These are phyloP conservation scores for Lobophora halterata DNA, from an alignment of 2,888 invertebrate genomes.

Conservation along the genomic window DNA sequence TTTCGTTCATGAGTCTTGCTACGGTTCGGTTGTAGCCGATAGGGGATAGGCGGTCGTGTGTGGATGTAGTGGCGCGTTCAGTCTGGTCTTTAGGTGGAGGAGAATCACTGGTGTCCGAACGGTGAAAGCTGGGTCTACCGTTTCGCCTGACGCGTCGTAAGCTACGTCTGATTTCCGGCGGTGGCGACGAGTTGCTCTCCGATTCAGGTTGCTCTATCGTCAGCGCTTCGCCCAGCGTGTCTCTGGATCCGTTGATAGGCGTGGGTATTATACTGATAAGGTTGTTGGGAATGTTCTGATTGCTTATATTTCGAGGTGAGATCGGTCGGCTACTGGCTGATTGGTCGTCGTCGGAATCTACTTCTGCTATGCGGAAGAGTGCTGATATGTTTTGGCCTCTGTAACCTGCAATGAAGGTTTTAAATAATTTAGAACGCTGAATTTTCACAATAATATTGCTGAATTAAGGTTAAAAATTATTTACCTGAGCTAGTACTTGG, in stretches of 20 bases:
- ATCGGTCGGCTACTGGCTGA: constrained; percentile 64
- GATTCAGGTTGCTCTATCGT: constrained; percentile 52
- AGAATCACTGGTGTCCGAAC: constrained; percentile 69
- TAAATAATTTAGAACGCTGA: constrained; percentile 3
- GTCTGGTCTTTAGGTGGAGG: constrained; percentile 55
- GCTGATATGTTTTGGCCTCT: constrained; percentile 67
- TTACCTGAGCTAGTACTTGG: constrained; percentile 85
- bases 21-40: constrained; percentile 57
- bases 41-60: constrained; percentile 46
- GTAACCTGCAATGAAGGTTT: constrained; percentile 50
- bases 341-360: constrained; percentile 84
- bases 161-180: constrained; percentile 49
- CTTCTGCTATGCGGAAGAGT: constrained; percentile 76
- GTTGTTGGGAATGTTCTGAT: constrained; percentile 55
- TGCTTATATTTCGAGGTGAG: constrained; percentile 51
- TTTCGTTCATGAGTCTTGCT: constrained; percentile 72
- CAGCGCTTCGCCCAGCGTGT: constrained; percentile 61
- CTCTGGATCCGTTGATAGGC: constrained; percentile 80
- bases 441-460: background rate
- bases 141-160: constrained; percentile 52
- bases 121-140: constrained; percentile 50
- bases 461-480: constrained; percentile 8
- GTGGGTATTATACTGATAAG: constrained; percentile 81
- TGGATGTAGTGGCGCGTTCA: constrained; percentile 45
- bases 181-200: constrained; percentile 40